Percentiles rank a stretch among this genome's conserved stretches.
These are phyloP conservation scores for Silurus aristotelis DNA, from an alignment of 2,797 vertebrate species.

Conservation along the genomic window DNA sequence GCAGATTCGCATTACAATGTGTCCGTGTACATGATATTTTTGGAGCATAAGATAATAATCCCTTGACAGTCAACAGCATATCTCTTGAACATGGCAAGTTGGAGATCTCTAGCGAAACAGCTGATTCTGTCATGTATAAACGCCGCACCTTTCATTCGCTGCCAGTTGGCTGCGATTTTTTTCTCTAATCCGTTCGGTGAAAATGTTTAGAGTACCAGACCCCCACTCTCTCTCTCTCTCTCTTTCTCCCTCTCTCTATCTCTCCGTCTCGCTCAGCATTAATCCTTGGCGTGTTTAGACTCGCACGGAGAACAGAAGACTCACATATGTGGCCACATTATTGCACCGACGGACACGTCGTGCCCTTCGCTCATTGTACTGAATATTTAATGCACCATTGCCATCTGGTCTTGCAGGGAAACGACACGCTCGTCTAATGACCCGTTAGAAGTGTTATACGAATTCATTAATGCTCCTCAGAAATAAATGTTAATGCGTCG, in stretches of 20 bases:
- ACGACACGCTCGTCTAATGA: slow-evolving; percentile 23
- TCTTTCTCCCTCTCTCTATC: not conserved
- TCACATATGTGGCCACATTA: slow-evolving; percentile 40
- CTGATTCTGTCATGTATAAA: slow-evolving; percentile 59
- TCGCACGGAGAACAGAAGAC: slow-evolving; percentile 42
- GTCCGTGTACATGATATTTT: slow-evolving; percentile 42
- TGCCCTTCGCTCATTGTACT: slow-evolving; percentile 13
- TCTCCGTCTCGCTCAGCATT: slow-evolving; percentile 12
- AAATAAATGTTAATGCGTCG: slow-evolving; percentile 14
- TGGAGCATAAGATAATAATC: slow-evolving; percentile 49
- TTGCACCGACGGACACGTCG: slow-evolving; percentile 11
- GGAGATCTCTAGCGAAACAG: slow-evolving; percentile 45
- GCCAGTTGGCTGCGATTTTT: slow-evolving; percentile 55
- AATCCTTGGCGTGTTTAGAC: slow-evolving; percentile 58
- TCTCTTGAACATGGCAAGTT: slow-evolving; percentile 35
- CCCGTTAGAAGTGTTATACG: not conserved
- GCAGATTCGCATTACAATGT: slow-evolving; percentile 35
- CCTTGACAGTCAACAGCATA: slow-evolving; percentile 33
- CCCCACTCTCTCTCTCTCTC: slow-evolving; percentile 21
- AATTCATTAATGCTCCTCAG: slow-evolving; percentile 25
- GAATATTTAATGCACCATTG: slow-evolving; percentile 22
- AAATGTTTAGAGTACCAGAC: slow-evolving; percentile 33
- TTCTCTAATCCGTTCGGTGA: slow-evolving; percentile 46
- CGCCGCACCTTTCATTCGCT: slow-evolving; percentile 44
- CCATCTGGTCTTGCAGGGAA: slow-evolving; percentile 26